These are phyloP conservation scores for Drosophila bipectinata DNA, from an alignment of 1,140 invertebrate genomes.

Conservation along the genomic window DNA sequence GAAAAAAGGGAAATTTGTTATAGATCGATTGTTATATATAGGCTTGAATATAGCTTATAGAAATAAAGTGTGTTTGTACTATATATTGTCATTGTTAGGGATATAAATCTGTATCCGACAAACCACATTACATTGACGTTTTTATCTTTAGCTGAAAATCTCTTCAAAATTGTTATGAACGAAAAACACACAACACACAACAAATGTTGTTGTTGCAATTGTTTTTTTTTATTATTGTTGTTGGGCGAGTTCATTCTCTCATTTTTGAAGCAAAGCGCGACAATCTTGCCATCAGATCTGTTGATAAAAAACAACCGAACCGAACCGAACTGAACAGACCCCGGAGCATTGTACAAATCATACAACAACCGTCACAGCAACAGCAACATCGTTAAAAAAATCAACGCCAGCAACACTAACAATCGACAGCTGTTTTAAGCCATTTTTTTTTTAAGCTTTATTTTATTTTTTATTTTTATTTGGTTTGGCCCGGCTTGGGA, in stretches of 20 bases:
- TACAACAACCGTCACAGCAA: slow-evolving; percentile 52
- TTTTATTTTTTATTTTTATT: slow-evolving; percentile 33
- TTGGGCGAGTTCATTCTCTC: slow-evolving; percentile 64
- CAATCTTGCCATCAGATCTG: slow-evolving; percentile 82
- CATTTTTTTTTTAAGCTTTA: slow-evolving; percentile 45
- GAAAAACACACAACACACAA: slow-evolving; percentile 54
- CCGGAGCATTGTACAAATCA: slow-evolving; percentile 75
- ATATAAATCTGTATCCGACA: slow-evolving; percentile 64
- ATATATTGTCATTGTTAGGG: slow-evolving; percentile 16
- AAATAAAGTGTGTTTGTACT: background rate
- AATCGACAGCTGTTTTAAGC: slow-evolving; percentile 66
- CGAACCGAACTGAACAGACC: slow-evolving; percentile 32
- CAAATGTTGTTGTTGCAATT: slow-evolving; percentile 28
- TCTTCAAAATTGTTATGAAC: slow-evolving; percentile 80
- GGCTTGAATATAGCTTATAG: background rate
- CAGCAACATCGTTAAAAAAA: slow-evolving; percentile 38
- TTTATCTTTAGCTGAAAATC: slow-evolving; percentile 78
- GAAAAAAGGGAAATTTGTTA: slow-evolving; percentile 31
- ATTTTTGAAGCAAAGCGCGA: slow-evolving; percentile 81
- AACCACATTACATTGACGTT: slow-evolving; percentile 80
- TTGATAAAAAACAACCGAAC: slow-evolving; percentile 63
- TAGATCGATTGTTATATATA: slow-evolving; percentile 28
- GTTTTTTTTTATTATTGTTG: slow-evolving; percentile 35
- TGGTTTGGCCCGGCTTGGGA: slow-evolving; percentile 26
- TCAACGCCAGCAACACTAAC: slow-evolving; percentile 22